Evolutionary conservation across 2,113 vertebrate genomes (phyloP).

Genomic region (Pluvialis apricaria): DNA sequence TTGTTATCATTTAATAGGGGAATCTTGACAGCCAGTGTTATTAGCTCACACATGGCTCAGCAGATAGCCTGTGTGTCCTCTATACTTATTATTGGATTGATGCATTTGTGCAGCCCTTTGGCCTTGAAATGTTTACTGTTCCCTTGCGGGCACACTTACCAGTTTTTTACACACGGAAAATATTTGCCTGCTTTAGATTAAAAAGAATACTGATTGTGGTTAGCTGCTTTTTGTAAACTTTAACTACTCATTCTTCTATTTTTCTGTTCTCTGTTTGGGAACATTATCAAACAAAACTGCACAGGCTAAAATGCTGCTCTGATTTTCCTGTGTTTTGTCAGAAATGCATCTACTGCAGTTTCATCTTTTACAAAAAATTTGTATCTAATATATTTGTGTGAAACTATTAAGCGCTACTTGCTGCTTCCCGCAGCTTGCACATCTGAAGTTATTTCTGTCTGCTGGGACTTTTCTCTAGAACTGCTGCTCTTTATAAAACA

Average conservation of each 20-base stretch:
- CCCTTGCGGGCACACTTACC: background rate
- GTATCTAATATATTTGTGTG: background rate
- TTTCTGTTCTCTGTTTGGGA: background rate
- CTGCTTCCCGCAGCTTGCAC: background rate
- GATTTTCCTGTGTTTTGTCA: background rate
- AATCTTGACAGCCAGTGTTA: constrained; percentile 5
- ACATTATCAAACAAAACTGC: background rate
- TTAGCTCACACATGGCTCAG: background rate
- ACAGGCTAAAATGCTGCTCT: background rate
- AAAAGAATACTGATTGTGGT: background rate
- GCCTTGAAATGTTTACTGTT: background rate
- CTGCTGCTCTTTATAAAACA: background rate
- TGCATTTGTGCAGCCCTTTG: background rate
- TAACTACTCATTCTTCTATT: background rate
- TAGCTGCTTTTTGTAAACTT: background rate
- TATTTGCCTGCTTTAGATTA: background rate
- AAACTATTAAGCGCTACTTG: background rate
- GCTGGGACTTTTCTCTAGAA: background rate
- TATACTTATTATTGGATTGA: background rate
- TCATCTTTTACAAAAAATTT: background rate
- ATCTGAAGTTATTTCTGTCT: background rate
- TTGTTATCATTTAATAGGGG: background rate
- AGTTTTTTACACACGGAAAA: background rate
- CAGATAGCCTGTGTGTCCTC: constrained; percentile 6
- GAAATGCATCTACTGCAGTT: background rate